Base-by-base conservation (phyloP, 2,113 vertebrate genomes). In the Ceratotherium simum region DNA sequence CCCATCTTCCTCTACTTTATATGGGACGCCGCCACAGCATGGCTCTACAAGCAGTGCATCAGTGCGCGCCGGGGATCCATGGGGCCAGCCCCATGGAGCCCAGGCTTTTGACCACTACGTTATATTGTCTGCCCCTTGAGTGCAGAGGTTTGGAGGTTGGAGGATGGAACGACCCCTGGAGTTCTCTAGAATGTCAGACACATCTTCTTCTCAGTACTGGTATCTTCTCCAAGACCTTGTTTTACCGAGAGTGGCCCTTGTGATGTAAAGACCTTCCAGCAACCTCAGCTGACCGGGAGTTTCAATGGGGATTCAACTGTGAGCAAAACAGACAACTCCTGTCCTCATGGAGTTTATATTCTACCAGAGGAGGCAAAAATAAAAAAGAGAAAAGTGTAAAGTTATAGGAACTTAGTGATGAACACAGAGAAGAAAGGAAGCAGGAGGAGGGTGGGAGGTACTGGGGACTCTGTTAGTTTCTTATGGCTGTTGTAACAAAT, bases 401-500 rank as follows among this genome's bases (percentile, higher is more conserved):
- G 6, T 67, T 42, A 12, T 6, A 81, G 65, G 42, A 76, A 56
- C 31, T 42, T 81, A 65, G 31, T 17, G 58, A 18, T 7, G 39
- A 46, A n/a, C 1, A 58, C 51, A 25, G 33, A 70, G 65, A 36
- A 60, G 79, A 70, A 64, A 20, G 8, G 20, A 13, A 81, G n/a
- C 46, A 48, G 65, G 31, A 60, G 13, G 54, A 29, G 2, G 21
- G 9, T 12, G 42, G 42, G 13, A 31, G 29, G 23, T 18, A 2
- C 0, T 21, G 3, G 60, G 33, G 14, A 39, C 18, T 6, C 31
- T 29, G 12, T 36, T 17, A 1, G 8, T 39, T 46, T n/a, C 14
- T n/a, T 17, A 5, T 1, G 10, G 51, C 51, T 69, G 67, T 25
- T 54, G 4, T 65, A 72, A 72, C 18, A 60, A 25, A 25, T 75